Conservation (phyloP, 1,140 invertebrate genomes). For the Lethrus apterus region DNA sequence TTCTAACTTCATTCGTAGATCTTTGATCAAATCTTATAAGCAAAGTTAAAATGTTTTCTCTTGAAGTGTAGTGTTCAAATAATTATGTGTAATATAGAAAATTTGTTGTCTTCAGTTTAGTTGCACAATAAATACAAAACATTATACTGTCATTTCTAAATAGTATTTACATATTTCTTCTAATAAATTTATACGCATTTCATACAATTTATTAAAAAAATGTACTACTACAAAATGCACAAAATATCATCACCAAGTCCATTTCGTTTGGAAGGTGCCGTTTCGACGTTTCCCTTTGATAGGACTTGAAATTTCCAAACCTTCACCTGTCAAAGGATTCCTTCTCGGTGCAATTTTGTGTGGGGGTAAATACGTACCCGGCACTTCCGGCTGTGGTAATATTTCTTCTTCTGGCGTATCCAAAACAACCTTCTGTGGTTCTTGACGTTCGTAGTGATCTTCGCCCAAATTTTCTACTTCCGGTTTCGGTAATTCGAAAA, state of each 20-base stretch:
- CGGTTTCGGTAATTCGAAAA: constrained; percentile 1
- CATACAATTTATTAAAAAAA: too few relatives aligned
- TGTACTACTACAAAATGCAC: too few relatives aligned
- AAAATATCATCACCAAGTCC: constrained; percentile 7
- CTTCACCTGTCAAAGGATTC: constrained; percentile 17
- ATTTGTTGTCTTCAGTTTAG: too few relatives aligned
- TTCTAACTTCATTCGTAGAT: too few relatives aligned
- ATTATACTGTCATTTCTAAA: too few relatives aligned
- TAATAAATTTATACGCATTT: too few relatives aligned
- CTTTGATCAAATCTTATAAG: too few relatives aligned
- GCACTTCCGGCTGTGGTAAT: neutral
- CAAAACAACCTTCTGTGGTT: neutral
- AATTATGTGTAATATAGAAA: too few relatives aligned
- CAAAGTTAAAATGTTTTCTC: too few relatives aligned
- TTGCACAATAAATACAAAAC: too few relatives aligned
- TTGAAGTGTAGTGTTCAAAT: too few relatives aligned
- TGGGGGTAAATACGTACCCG: neutral
- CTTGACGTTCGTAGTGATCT: neutral
- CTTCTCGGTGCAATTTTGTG: neutral
- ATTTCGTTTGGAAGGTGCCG: neutral
- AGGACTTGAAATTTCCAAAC: constrained; percentile 6
- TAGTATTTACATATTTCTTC: too few relatives aligned
- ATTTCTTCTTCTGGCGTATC: neutral
- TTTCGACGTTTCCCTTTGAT: constrained; percentile 1
- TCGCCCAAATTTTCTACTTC: neutral